Evolutionary conservation across 1,140 invertebrate genomes (phyloP).

Genomic region (Agrilus planipennis): DNA sequence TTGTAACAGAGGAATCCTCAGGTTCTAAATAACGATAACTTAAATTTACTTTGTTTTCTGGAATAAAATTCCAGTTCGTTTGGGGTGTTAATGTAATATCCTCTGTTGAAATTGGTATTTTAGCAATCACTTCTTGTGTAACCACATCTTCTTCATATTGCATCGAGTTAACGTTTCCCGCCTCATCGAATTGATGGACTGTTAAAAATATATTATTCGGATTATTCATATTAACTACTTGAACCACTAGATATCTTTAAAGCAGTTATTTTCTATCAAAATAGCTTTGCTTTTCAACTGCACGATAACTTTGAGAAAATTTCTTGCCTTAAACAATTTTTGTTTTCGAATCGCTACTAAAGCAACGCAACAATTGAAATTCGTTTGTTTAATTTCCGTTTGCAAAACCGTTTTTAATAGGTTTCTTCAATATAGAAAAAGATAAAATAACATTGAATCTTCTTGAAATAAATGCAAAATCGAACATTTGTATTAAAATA

Average conservation of each 20-base stretch:
- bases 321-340: slow-evolving; percentile 2
- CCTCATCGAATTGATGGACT: slow-evolving; percentile 15
- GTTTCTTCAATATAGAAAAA: too few relatives aligned
- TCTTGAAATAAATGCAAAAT: too few relatives aligned
- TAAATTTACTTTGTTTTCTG: slow-evolving; percentile 13
- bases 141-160: slow-evolving; percentile 17
- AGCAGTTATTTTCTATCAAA: slow-evolving; percentile 12
- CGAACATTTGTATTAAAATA: too few relatives aligned
- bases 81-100: neutral
- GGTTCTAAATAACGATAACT: slow-evolving; percentile 12
- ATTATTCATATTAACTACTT: slow-evolving; percentile 6
- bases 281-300: slow-evolving; percentile 16
- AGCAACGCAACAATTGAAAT: too few relatives aligned
- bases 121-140: slow-evolving; percentile 14
- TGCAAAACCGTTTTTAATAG: too few relatives aligned
- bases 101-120: slow-evolving; percentile 7
- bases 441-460: too few relatives aligned
- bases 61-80: neutral
- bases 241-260: slow-evolving; percentile 14
- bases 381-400: too few relatives aligned
- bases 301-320: slow-evolving; percentile 6
- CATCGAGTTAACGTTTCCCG: slow-evolving; percentile 12
- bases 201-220: slow-evolving; percentile 16
- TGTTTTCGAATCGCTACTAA: slow-evolving; percentile 1
- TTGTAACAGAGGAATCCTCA: slow-evolving; percentile 14